Percentiles rank a stretch among this genome's conserved stretches.
Conservation (phyloP, 1,140 invertebrate species). For the Penaeus chinensis region DNA sequence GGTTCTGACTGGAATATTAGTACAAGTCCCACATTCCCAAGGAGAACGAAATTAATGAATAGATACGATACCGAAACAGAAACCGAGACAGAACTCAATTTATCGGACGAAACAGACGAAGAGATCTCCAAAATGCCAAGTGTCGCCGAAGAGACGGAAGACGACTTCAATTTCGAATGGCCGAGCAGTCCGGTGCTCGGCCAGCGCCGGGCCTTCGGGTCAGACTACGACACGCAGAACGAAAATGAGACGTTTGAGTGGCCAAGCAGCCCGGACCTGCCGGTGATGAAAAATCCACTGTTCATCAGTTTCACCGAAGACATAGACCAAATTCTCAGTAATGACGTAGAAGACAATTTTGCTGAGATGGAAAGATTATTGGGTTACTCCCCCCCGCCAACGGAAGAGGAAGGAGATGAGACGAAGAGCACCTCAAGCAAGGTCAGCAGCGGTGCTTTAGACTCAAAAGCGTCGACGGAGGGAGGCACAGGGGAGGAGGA, state of each 20-base stretch:
- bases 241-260: constrained; percentile 61
- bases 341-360: constrained; percentile 44
- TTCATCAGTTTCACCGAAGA: constrained; percentile 61
- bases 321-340: constrained; percentile 55
- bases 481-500: constrained; percentile 28
- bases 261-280: constrained; percentile 61
- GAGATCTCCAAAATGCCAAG: constrained; percentile 39
- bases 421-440: constrained; percentile 35
- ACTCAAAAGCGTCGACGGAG: background rate
- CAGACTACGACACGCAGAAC: constrained; percentile 57
- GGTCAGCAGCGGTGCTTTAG: background rate
- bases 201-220: constrained; percentile 4
- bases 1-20: background rate
- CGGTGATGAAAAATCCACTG: constrained; percentile 56
- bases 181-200: constrained; percentile 59
- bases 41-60: constrained; percentile 12
- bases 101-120: constrained; percentile 26
- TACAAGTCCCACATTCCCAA: background rate
- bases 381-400: constrained; percentile 47
- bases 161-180: constrained; percentile 54
- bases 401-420: background rate
- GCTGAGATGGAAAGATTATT: constrained; percentile 55
- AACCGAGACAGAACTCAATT: constrained; percentile 8
- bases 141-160: constrained; percentile 43
- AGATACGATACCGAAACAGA: constrained; percentile 23